Evolutionary conservation across 2,888 invertebrate genomes (phyloP).

Genomic region (Melipona bicolor): DNA sequence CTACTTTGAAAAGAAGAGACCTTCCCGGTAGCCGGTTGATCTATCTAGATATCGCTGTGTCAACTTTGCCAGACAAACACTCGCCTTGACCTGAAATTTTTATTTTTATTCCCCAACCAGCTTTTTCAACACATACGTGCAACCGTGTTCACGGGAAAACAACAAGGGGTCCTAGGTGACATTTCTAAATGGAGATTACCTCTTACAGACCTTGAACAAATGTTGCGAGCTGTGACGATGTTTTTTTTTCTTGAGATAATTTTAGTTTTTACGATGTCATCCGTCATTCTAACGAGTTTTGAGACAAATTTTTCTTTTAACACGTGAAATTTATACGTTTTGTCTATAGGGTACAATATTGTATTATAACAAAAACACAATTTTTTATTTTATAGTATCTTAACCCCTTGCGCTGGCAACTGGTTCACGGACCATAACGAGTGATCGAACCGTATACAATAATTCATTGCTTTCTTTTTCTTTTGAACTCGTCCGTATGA

Average conservation of each 20-base stretch:
- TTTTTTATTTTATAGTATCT: no score
- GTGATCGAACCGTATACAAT: no score
- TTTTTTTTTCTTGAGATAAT: neutral
- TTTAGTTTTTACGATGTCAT: neutral
- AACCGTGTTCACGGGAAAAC: neutral
- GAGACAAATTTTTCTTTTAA: neutral
- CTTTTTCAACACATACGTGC: neutral
- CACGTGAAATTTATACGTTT: no score
- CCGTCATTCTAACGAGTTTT: neutral
- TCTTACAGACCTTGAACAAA: neutral
- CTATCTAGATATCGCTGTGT: constrained; percentile 63
- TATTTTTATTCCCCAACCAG: constrained; percentile 26
- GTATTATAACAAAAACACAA: no score
- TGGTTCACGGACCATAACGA: no score
- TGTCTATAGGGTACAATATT: no score
- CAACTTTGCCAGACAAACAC: constrained; percentile 41
- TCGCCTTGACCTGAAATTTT: constrained; percentile 61
- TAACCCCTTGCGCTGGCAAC: no score
- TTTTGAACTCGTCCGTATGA: no score
- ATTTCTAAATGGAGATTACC: neutral
- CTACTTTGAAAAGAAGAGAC: constrained; percentile 52
- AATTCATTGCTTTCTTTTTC: no score
- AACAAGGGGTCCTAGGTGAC: neutral
- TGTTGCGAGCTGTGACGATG: neutral
- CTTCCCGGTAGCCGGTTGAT: constrained; percentile 42